Evolutionary conservation across 2,113 vertebrate species (phyloP).

Genomic region (Merops nubicus): DNA sequence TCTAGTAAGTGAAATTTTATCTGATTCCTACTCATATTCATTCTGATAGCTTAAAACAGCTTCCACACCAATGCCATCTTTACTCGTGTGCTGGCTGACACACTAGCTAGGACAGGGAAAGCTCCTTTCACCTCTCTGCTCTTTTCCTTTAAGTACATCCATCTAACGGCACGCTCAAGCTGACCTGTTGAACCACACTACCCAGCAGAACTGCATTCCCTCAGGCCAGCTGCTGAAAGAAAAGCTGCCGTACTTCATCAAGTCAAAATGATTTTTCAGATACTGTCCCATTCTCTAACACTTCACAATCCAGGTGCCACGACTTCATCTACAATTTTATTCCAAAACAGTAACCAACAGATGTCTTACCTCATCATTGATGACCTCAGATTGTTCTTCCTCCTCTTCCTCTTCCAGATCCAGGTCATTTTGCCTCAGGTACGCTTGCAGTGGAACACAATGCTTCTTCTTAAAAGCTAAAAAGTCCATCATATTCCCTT

Average conservation of each 20-base stretch:
- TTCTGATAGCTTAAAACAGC: background rate
- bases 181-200: rapidly evolving
- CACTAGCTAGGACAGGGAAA: background rate
- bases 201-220: background rate
- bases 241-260: background rate
- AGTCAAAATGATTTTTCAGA: background rate
- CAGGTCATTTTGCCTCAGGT: constrained; percentile 93
- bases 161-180: background rate
- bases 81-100: background rate
- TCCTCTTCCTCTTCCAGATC: constrained; percentile 96
- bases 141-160: background rate
- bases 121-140: background rate
- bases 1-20: background rate
- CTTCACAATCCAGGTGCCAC: background rate
- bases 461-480: constrained; percentile 95
- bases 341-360: background rate
- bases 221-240: background rate
- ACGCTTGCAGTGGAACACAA: constrained; percentile 90
- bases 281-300: background rate
- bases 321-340: background rate
- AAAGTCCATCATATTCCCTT: constrained; percentile 99
- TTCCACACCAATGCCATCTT: background rate
- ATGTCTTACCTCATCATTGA: constrained; percentile 92
- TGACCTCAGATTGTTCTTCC: constrained; percentile 93
- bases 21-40: background rate